Base-by-base conservation (phyloP, 2,113 vertebrate genomes). In the Nothoprocta perdicaria region DNA sequence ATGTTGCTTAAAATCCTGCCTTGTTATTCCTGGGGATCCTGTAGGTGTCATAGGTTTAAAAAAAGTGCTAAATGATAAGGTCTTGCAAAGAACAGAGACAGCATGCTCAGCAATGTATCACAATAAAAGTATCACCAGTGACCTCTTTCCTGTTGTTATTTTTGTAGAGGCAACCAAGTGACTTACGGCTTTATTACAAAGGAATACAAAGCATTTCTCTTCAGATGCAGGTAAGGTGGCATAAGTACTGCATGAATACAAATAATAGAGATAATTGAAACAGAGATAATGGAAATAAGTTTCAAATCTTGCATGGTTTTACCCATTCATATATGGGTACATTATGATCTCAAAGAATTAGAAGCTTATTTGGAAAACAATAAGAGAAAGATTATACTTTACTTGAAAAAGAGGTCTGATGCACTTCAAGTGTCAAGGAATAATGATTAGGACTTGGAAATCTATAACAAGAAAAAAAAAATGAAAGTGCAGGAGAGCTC, bases 161-260 rank as follows among this genome's bases (percentile, higher is more conserved):
- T 63, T 73, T 53, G 13, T 45, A 74, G 26, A 82, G 17, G 27
- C 46, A 72, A 55, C 0, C 0, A 5, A 41, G 63, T 41, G 8
- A 46, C 12, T 66, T n/a, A 69, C 50, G 53, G 24, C 27, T 87
- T 91, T 33, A 62, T 50, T 80, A 10, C 27, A 91, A 82, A 85
- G 9, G 10, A 89, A 62, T 74, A 77, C 23, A 92, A 74, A 83
- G 9, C 8, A 73, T 82, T 94, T 81, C 9, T 92, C 1, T 45
- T 71, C n/a, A 33, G 50, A 61, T 76, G n/a, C 14, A 76, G n/a
- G 29, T 66, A 46, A 69, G n/a, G 14, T 14, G 16, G 10, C 18
- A 12, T 31, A 31, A 29, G 53, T 85, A 77, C 13, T 66, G 6
- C 40, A 16, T 13, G 26, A 58, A 35, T 53, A 74, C 16, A 65